Evolutionary conservation across 2,888 invertebrate species (phyloP), one percentile per base, ranked within the genome.

Genomic region (Hydrotaea diabolus): DNA sequence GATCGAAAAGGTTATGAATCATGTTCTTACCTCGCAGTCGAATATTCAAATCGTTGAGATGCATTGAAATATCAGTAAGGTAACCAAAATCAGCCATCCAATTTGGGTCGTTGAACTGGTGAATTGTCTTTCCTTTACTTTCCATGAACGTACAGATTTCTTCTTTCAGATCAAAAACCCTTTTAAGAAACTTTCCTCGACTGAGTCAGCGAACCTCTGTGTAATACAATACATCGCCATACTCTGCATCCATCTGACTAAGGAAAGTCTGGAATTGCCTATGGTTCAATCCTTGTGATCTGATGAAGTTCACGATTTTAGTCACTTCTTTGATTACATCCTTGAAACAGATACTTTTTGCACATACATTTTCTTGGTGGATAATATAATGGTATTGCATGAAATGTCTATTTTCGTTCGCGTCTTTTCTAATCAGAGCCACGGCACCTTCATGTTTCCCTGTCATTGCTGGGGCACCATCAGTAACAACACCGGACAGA

Each of bases 61-160:
- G n/a, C n/a, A n/a, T n/a, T n/a, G n/a, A n/a, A n/a, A n/a, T n/a
- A n/a, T n/a, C n/a, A n/a, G n/a, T n/a, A n/a, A n/a, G n/a, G n/a
- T n/a, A n/a, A n/a, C 53, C 53, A 53, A 53, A 53, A n/a, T 53
- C 53, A 53, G 53, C 53, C 53, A 53, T 53, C 53, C 53, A 53
- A 53, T 53, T 53, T 15, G 53, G 53, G 53, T 53, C 53, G 19
- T 53, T 53, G 53, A 53, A 53, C 53, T n/a, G 53, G 53, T 53
- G 53, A 53, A 53, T 53, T 53, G 53, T 53, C 53, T 53, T 53
- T 53, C 53, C 53, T 53, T 53, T 53, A 53, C 53, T 53, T 53
- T 53, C 53, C 53, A 53, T 53, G 53, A 53, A 53, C 53, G 53
- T 53, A 53, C 53, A 53, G 53, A 53, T 53, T 53, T 53, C 53